These are phyloP conservation scores for Eupithecia abbreviata DNA, from an alignment of 2,888 invertebrate species.

Conservation along the genomic window DNA sequence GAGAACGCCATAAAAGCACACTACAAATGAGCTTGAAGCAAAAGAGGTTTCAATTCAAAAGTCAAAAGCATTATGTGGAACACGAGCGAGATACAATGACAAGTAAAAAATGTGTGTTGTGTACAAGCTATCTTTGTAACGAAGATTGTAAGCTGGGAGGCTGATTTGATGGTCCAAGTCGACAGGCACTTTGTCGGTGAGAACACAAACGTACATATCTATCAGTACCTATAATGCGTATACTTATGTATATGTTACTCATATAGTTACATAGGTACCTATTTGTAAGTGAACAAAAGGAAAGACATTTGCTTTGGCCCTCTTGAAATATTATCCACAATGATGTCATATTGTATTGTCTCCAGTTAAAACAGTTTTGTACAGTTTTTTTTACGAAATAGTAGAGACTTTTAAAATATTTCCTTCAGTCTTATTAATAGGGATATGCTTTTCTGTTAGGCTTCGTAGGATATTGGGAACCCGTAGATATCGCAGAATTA, in stretches of 20 bases:
- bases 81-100: slow-evolving; percentile 42
- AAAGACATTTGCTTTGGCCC: slow-evolving; percentile 21
- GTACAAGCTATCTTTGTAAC: slow-evolving; percentile 42
- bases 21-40: slow-evolving; percentile 27
- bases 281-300: slow-evolving; percentile 31
- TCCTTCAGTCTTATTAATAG: not conserved
- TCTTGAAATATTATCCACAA: not conserved
- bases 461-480: not conserved
- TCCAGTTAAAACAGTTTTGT: not conserved
- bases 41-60: slow-evolving; percentile 32
- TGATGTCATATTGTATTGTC: not conserved
- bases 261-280: not conserved
- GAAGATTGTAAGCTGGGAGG: slow-evolving; percentile 55
- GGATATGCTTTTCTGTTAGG: not conserved
- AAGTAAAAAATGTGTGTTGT: slow-evolving; percentile 33
- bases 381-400: not conserved
- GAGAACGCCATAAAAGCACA: slow-evolving; percentile 18
- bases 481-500: not conserved
- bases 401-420: not conserved
- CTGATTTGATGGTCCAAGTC: slow-evolving; percentile 72
- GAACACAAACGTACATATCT: slow-evolving; percentile 35
- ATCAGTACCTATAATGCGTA: slow-evolving; percentile 20
- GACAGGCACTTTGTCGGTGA: slow-evolving; percentile 72
- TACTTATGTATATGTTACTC: not conserved
- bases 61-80: slow-evolving; percentile 30